A percentile compares a stretch with the other conserved stretches of the same genome.
phyloP scores from a whole-genome alignment of 2,888 invertebrate genomes.

The Eudemis profundana region DNA sequence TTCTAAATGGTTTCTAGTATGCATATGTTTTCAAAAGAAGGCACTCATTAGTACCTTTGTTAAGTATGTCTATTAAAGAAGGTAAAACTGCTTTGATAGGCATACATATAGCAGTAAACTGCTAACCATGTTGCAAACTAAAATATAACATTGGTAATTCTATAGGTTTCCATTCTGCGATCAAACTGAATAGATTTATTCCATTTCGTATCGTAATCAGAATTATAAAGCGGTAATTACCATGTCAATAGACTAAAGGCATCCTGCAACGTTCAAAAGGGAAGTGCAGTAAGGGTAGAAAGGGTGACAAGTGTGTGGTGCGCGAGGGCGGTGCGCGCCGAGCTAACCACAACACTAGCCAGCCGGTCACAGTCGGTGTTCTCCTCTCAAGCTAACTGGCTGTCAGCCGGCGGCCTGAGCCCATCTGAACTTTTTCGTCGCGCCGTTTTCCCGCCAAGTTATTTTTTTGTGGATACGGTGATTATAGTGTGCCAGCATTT shows the following conservation, averaged over 20 bases:
- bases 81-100: too few relatives aligned
- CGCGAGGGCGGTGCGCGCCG: slow-evolving; percentile 77
- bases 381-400: slow-evolving; percentile 59
- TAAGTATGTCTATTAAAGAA: too few relatives aligned
- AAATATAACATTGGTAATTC: not conserved
- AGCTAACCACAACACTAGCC: slow-evolving; percentile 54
- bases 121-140: too few relatives aligned
- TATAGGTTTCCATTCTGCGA: not conserved
- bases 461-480: slow-evolving; percentile 56
- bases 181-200: slow-evolving; percentile 2
- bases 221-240: slow-evolving; percentile 39
- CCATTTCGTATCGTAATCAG: slow-evolving; percentile 23
- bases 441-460: slow-evolving; percentile 72
- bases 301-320: slow-evolving; percentile 70
- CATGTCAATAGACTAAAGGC: slow-evolving; percentile 42
- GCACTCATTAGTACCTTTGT: not conserved
- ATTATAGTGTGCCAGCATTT: slow-evolving; percentile 61
- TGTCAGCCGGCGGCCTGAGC: slow-evolving; percentile 50
- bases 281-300: slow-evolving; percentile 62
- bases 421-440: slow-evolving; percentile 76
- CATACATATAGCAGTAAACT: too few relatives aligned
- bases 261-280: slow-evolving; percentile 49
- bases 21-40: slow-evolving; percentile 21
- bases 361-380: slow-evolving; percentile 73
- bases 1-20: slow-evolving; percentile 17